Conservation (phyloP, 2,797 vertebrate species). For the Esox lucius region DNA sequence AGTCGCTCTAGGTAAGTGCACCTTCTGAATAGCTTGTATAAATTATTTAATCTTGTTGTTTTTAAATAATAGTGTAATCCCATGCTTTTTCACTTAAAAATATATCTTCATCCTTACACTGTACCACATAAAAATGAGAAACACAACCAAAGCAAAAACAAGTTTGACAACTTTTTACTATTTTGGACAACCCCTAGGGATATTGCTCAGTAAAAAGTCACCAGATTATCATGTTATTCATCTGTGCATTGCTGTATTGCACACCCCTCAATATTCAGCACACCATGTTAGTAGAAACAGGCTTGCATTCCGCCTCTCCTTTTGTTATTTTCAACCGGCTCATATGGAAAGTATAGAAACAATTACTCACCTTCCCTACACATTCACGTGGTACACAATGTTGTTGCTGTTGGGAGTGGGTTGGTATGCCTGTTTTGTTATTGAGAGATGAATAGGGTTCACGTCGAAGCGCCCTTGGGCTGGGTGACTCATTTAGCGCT, state of each 20-base stretch:
- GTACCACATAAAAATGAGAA: too few species aligned
- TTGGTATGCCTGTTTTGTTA: background rate
- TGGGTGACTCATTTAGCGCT: conserved; percentile 43
- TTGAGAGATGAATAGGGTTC: background rate
- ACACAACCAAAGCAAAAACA: too few species aligned
- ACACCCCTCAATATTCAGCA: background rate
- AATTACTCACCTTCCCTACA: background rate
- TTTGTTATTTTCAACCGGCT: background rate
- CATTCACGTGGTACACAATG: background rate
- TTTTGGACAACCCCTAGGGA: too few species aligned
- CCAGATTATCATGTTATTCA: too few species aligned
- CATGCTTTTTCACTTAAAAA: too few species aligned
- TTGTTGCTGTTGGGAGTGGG: background rate
- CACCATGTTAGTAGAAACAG: background rate
- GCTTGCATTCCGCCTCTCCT: background rate
- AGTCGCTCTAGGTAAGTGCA: too few species aligned
- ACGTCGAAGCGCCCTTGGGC: conserved; percentile 9
- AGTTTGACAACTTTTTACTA: background rate
- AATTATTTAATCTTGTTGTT: too few species aligned
- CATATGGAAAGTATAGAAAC: background rate
- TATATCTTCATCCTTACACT: too few species aligned
- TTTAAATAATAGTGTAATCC: too few species aligned
- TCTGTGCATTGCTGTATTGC: too few species aligned
- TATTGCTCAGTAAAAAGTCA: too few species aligned
- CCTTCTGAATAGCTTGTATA: too few species aligned